phyloP scores from a whole-genome alignment of 1,140 invertebrate genomes.

The Eciton burchellii region DNA sequence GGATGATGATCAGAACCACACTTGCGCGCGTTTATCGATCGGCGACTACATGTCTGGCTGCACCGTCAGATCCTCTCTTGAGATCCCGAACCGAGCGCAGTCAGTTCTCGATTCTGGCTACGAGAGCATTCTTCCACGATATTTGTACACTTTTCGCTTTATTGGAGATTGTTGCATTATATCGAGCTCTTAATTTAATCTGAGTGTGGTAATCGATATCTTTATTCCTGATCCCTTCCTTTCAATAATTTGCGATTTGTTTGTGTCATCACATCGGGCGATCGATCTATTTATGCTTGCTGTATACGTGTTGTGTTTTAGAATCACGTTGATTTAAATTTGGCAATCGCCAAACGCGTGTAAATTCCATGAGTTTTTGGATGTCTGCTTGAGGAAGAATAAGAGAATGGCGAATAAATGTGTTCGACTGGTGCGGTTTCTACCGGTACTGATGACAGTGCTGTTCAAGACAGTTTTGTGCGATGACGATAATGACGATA shows the following conservation, averaged over 20 bases:
- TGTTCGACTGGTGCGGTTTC: conserved; percentile 6
- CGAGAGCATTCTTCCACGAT: conserved; percentile 56
- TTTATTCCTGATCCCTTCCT: not conserved
- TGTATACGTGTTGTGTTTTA: conserved; percentile 10
- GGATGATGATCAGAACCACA: conserved; percentile 19
- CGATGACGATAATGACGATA: conserved; percentile 2
- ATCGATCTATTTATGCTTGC: conserved; percentile 21
- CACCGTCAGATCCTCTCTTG: not conserved
- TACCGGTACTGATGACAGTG: conserved; percentile 9
- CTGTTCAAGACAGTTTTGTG: conserved; percentile 37
- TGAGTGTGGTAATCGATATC: not conserved
- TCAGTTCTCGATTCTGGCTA: conserved; percentile 60
- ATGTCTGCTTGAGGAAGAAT: conserved; percentile 7
- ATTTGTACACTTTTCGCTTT: not conserved
- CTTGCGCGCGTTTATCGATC: conserved; percentile 61
- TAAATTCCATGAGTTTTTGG: not conserved
- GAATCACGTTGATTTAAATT: not conserved
- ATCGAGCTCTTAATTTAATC: not conserved
- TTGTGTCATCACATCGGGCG: not conserved
- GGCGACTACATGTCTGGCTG: conserved; percentile 40
- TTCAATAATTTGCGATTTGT: too few species aligned
- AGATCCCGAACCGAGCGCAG: conserved; percentile 65
- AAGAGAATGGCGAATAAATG: conserved; percentile 22
- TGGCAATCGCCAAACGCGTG: conserved; percentile 54
- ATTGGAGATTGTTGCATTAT: not conserved